A percentile compares a stretch with the other conserved stretches of the same genome.
These are phyloP conservation scores for Fissipunctia ypsillon DNA, from an alignment of 2,888 invertebrate species.

Conservation along the genomic window DNA sequence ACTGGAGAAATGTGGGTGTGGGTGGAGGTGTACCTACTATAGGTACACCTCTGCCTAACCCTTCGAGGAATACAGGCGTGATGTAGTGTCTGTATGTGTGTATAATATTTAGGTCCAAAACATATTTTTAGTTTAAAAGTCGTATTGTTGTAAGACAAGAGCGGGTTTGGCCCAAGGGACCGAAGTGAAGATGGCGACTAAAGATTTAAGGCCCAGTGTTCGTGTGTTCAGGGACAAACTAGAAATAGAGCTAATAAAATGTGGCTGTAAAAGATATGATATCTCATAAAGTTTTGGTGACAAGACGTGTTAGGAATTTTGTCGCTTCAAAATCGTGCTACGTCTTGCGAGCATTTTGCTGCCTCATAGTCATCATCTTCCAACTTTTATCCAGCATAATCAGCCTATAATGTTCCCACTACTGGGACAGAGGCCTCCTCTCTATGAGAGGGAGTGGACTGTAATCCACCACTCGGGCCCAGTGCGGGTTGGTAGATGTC, in stretches of 20 bases:
- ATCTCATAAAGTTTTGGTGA: conserved; percentile 6
- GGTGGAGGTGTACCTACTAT: no score
- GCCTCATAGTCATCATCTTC: no score
- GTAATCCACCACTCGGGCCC: no score
- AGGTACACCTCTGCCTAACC: no score
- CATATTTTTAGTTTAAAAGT: conserved; percentile 5
- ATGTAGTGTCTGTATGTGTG: no score
- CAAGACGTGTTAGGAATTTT: conserved; percentile 6
- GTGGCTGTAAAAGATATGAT: conserved; percentile 20
- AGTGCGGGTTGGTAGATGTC: no score
- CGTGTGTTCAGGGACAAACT: conserved; percentile 34
- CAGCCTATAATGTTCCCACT: no score
- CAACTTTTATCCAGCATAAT: no score
- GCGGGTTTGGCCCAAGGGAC: conserved; percentile 40
- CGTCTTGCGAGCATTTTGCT: not conserved
- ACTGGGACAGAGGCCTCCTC: no score
- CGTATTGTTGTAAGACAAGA: conserved; percentile 9
- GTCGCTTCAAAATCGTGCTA: not conserved
- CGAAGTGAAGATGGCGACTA: conserved; percentile 41
- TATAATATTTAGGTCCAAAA: conserved; percentile 5
- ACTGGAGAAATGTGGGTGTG: not conserved
- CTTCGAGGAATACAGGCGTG: not conserved
- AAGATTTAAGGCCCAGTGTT: conserved; percentile 50
- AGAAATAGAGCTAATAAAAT: conserved; percentile 46
- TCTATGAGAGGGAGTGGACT: no score